Conservation (phyloP, 2,113 vertebrate species). For the Rostratula benghalensis region DNA sequence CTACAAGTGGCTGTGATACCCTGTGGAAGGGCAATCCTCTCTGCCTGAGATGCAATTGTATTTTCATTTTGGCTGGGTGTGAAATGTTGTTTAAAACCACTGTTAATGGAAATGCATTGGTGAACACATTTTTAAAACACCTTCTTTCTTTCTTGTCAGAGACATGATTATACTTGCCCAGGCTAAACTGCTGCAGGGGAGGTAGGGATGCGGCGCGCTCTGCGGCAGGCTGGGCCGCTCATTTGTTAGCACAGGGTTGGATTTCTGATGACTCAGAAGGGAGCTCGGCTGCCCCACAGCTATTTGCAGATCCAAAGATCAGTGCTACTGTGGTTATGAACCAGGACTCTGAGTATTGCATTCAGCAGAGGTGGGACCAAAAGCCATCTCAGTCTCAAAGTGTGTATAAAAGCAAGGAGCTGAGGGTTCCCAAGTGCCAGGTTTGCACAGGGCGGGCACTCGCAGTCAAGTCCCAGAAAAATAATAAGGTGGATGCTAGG, state of each 20-base stretch:
- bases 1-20: neutral
- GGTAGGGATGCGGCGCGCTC: neutral
- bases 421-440: neutral
- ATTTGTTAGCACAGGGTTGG: neutral
- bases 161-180: neutral
- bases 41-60: neutral
- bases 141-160: neutral
- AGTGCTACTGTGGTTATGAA: neutral
- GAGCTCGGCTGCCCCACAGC: neutral
- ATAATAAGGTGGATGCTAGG: neutral
- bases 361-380: neutral
- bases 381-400: neutral
- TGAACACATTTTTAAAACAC: neutral
- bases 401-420: neutral
- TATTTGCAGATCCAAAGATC: neutral
- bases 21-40: neutral
- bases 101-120: neutral
- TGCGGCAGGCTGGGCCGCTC: neutral
- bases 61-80: neutral
- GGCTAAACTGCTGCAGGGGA: neutral
- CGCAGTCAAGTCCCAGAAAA: neutral
- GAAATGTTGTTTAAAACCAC: neutral
- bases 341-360: neutral
- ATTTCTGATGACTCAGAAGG: constrained; percentile 2
- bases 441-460: neutral